phyloP scores from a whole-genome alignment of 2,797 vertebrate genomes.

The Garrulus glandarius region DNA sequence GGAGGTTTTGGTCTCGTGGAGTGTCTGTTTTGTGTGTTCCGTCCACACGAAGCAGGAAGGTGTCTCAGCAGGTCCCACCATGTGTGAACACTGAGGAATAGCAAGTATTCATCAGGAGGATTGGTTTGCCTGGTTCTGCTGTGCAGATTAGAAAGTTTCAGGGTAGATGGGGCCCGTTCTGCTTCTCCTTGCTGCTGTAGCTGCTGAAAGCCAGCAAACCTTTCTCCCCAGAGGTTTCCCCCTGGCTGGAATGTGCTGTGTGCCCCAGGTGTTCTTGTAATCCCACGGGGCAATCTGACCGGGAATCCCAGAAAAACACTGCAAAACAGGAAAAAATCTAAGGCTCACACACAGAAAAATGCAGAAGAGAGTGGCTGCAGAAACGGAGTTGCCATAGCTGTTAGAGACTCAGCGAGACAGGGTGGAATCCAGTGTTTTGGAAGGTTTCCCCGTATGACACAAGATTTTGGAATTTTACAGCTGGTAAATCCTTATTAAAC shows the following conservation, averaged over 20 bases:
- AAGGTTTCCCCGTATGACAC: constrained; percentile 87
- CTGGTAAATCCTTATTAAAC: constrained; percentile 88
- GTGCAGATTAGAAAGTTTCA: not conserved
- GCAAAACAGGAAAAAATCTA: constrained; percentile 81
- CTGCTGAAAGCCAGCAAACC: not conserved
- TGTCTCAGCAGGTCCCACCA: not conserved
- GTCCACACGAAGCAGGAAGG: not conserved
- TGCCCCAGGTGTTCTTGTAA: constrained; percentile 13
- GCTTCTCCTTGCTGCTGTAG: not conserved
- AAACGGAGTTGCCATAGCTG: constrained; percentile 76
- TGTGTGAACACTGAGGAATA: not conserved
- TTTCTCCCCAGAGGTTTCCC: not conserved
- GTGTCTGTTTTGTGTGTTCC: not conserved
- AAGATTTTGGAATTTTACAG: constrained; percentile 85
- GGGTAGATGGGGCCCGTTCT: not conserved
- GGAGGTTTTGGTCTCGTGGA: not conserved
- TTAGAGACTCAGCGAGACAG: constrained; percentile 70
- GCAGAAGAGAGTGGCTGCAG: constrained; percentile 64
- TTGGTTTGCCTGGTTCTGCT: not conserved
- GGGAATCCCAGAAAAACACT: constrained; percentile 76
- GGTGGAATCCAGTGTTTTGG: constrained; percentile 88
- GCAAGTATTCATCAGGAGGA: not conserved
- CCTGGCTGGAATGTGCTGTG: not conserved
- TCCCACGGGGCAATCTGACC: not conserved
- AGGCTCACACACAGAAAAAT: constrained; percentile 54